These are phyloP conservation scores for Platyscapa corneri DNA, from an alignment of 1,140 invertebrate genomes.

Conservation along the genomic window DNA sequence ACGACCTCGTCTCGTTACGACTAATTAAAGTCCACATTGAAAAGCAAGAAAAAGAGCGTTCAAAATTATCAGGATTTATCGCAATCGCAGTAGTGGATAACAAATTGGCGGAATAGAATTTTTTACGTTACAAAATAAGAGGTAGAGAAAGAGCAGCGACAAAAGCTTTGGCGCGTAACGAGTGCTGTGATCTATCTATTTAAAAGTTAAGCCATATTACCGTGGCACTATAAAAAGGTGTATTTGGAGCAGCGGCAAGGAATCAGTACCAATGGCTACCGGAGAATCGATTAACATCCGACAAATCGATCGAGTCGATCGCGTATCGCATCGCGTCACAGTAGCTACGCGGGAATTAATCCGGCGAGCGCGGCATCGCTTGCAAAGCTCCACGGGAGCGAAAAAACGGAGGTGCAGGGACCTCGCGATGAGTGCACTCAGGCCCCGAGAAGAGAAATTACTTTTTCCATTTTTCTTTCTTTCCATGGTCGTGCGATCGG, in stretches of 20 bases:
- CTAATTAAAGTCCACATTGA: not conserved
- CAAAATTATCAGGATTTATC: not conserved
- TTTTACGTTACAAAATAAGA: not conserved
- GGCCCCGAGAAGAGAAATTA: conserved; percentile 61
- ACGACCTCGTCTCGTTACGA: not conserved
- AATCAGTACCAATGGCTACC: not conserved
- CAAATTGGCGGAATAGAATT: not conserved
- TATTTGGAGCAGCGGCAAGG: not conserved
- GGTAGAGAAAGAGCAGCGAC: not conserved
- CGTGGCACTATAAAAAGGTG: too few species aligned
- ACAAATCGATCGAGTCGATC: not conserved
- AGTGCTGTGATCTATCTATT: too few species aligned
- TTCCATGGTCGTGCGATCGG: conserved; percentile 15
- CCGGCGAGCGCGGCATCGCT: too few species aligned
- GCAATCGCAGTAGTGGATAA: not conserved
- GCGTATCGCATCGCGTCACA: too few species aligned
- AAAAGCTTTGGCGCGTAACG: too few species aligned
- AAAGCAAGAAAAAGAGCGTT: too few species aligned
- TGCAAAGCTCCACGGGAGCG: not conserved
- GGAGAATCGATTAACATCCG: not conserved
- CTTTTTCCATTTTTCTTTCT: conserved; percentile 66
- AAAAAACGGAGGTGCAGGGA: conserved; percentile 55
- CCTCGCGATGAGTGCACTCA: conserved; percentile 55
- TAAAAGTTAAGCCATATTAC: too few species aligned
- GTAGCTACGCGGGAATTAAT: too few species aligned